phyloP scores from a whole-genome alignment of 2,113 vertebrate genomes.

The Microcebus murinus region DNA sequence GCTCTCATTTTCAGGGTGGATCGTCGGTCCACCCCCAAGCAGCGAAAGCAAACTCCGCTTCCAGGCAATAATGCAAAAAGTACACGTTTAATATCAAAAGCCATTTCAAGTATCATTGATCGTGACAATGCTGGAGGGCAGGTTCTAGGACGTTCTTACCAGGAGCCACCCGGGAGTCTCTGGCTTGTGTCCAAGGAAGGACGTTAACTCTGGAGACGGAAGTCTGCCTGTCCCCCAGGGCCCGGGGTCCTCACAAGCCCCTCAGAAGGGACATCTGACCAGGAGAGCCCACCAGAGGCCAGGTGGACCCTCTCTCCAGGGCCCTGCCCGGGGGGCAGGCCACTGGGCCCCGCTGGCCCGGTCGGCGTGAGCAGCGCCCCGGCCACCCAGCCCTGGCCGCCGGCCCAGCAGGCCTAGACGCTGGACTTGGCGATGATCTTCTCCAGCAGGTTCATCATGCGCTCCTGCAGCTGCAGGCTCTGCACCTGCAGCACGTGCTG shows the following conservation, averaged over 20 bases:
- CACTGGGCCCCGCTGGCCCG: too few relatives aligned
- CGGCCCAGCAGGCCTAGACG: slow-evolving; percentile 65
- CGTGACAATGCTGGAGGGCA: slow-evolving; percentile 18
- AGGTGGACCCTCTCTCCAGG: not conserved
- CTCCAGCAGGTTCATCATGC: slow-evolving; percentile 98
- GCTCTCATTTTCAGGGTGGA: too few relatives aligned
- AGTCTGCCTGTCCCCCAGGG: not conserved
- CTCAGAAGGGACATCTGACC: too few relatives aligned
- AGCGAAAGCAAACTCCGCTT: slow-evolving; percentile 59
- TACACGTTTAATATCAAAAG: slow-evolving; percentile 77
- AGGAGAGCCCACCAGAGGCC: not conserved
- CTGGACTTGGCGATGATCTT: slow-evolving; percentile 92
- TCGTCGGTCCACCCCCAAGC: not conserved
- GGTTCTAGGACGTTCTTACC: not conserved
- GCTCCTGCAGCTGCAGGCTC: slow-evolving; percentile 96
- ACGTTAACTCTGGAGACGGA: not conserved
- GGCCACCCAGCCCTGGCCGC: not conserved
- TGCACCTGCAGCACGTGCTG: slow-evolving; percentile 97
- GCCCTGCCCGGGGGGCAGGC: not conserved
- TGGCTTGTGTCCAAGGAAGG: not conserved
- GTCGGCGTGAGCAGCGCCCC: not conserved
- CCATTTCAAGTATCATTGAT: slow-evolving; percentile 65
- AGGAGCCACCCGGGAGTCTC: accelerated
- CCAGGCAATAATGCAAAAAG: slow-evolving; percentile 75
- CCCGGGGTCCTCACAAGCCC: not conserved